Base-by-base conservation (phyloP, 2,888 invertebrate species). In the Apodemia mormo region DNA sequence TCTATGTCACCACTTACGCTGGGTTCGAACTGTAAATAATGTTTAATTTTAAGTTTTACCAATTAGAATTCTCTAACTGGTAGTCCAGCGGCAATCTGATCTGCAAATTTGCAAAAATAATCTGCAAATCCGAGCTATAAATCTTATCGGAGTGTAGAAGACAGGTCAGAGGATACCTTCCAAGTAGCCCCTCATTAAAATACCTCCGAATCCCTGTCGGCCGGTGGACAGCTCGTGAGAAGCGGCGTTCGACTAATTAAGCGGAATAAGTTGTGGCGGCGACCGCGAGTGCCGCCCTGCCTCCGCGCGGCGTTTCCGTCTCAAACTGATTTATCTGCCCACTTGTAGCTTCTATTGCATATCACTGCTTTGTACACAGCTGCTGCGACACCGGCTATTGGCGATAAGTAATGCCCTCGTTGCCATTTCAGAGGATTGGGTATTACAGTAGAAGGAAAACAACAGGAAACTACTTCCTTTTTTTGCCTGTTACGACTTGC, bases 141-240 rank as follows among this genome's bases (percentile, higher is more conserved):
- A 58, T 58, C 30, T 29, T 58, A 30, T 58, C 10, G 7, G 22
- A 54, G 54, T 30, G 30, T 29, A 10, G 9, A 8, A 30, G 58
- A 58, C 58, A 58, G 58, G 58, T 58, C 58, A 58, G 10, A 10
- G 58, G 58, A 58, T 29, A 58, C 22, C 10, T 58, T 58, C 29
- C 58, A 30, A 58, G 29, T 22, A 22, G n/a, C 58, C 30, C 58
- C 58, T 58, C 58, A 58, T 58, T 58, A 58, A 58, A 58, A 58
- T 58, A 58, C 58, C 58, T 12, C 58, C 22, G 58, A 29, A 58
- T 58, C 58, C 29, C 29, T 12, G 45, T 30, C 56, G 56, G 54
- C 22, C 54, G 6, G 9, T 14, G 56, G 56, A 58, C 58, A 58
- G 58, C 30, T 4, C 58, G 58, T 58, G 58, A 58, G 58, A 58